Evolutionary conservation across 2,888 invertebrate genomes (phyloP).

Genomic region (Sesia bembeciformis): DNA sequence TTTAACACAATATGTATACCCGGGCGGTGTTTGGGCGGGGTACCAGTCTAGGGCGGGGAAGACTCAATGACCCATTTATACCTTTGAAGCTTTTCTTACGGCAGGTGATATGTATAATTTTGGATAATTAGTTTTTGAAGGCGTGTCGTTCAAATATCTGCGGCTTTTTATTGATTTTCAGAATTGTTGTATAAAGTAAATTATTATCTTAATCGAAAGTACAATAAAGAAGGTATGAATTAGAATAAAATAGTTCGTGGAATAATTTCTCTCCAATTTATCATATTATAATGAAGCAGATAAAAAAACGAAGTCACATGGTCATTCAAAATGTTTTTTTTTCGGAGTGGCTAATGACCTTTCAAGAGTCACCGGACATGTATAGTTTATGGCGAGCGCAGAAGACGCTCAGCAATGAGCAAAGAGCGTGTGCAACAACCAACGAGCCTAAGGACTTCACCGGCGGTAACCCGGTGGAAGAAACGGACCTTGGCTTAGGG

Average conservation of each 20-base stretch:
- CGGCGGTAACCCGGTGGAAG: no score
- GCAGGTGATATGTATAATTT: constrained; percentile 31
- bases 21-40: constrained; percentile 33
- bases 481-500: no score
- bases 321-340: no score
- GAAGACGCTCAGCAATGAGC: no score
- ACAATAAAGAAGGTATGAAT: not conserved
- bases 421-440: no score
- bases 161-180: constrained; percentile 2
- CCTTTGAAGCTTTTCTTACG: constrained; percentile 7
- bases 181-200: no score
- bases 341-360: no score
- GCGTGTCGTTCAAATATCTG: constrained; percentile 35
- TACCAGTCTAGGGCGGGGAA: constrained; percentile 9
- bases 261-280: not conserved
- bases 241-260: not conserved
- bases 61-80: constrained; percentile 26
- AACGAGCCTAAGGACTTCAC: no score
- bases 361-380: no score
- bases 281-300: not conserved
- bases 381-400: no score
- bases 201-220: not conserved
- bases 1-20: constrained; percentile 6
- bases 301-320: not conserved
- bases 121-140: constrained; percentile 30